These are phyloP conservation scores for Gasteruption jaculator DNA, from an alignment of 2,888 invertebrate species.

Conservation along the genomic window DNA sequence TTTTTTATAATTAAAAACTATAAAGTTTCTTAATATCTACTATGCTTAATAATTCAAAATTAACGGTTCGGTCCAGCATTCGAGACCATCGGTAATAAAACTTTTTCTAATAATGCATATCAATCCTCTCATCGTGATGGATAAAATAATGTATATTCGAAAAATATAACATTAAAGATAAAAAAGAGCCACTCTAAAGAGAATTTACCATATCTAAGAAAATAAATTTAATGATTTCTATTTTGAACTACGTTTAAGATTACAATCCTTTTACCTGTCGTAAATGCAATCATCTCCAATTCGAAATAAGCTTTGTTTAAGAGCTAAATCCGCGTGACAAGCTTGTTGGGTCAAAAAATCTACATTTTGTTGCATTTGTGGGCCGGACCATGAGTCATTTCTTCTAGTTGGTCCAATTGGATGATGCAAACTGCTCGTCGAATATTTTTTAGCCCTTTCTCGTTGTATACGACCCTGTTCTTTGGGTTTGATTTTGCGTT, in stretches of 20 bases:
- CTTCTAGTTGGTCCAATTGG: slow-evolving; percentile 51
- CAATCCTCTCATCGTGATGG: too few species aligned
- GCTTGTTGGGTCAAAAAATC: slow-evolving; percentile 51
- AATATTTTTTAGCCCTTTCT: slow-evolving; percentile 54
- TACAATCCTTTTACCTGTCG: slow-evolving; percentile 55
- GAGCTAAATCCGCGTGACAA: slow-evolving; percentile 55
- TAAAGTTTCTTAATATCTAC: too few species aligned
- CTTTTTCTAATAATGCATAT: too few species aligned
- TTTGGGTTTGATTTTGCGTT: slow-evolving; percentile 35
- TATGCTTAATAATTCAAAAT: too few species aligned
- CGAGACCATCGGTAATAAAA: too few species aligned
- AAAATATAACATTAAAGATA: too few species aligned
- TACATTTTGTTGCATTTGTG: slow-evolving; percentile 41
- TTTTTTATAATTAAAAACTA: too few species aligned
- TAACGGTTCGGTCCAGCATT: too few species aligned
- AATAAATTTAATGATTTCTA: slow-evolving; percentile 5
- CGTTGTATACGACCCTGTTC: slow-evolving; percentile 52
- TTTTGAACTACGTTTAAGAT: too few species aligned
- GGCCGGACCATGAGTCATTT: slow-evolving; percentile 42
- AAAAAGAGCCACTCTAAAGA: too few species aligned
- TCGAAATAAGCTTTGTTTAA: slow-evolving; percentile 62
- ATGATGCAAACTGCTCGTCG: slow-evolving; percentile 52
- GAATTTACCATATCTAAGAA: neutral
- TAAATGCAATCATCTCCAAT: slow-evolving; percentile 70
- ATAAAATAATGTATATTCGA: too few species aligned